Evolutionary conservation across 2,113 vertebrate genomes (phyloP), one percentile per base, ranked within the genome.

Genomic region (Enhydra lutris): DNA sequence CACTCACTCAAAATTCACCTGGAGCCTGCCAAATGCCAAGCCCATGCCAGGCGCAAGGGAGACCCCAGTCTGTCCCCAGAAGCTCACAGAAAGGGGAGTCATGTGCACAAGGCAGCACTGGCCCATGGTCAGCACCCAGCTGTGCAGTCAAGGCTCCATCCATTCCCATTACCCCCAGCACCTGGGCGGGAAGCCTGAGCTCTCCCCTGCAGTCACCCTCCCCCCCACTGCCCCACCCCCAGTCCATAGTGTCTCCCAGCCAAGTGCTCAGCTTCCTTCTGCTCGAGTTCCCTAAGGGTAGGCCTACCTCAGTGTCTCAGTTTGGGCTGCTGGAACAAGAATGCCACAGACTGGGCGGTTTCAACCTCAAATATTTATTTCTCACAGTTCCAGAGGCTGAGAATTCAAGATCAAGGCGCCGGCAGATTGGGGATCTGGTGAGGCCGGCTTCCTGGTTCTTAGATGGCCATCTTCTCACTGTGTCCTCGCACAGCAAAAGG

Each of bases 151-250:
- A 2, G 69, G 52, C 15, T 7, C 45, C n/a, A 23, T 24, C 89
- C 34, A 47, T 57, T 11, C 31, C 59, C 55, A 23, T 4, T 9
- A 57, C 42, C 26, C 50, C 74, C 50, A 57, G 11, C 31, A 14
- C 82, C 61, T 26, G 34, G 34, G 39, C 74, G 6, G 50, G 57
- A 85, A 39, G 79, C 73, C 80, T 9, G 15, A 73, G 55, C 17
- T 1, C 4, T 4, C 14, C 67, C 24, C 9, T 34, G 6, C 45
- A 1, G 13, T 34, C n/a, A n/a, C 63, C 11, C 26, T 31, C n/a
- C 36, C 78, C 80, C 10, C 26, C n/a, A 17, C 17, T 14, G 2
- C 69, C 36, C 36, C 36, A 7, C 34, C 67, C n/a, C 34, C 24
- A 9, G 21, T 57, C 45, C 63, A 6, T 3, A 59, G 57, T 50